A percentile compares a stretch with the other conserved stretches of the same genome.
phyloP scores from a whole-genome alignment of 2,888 invertebrate genomes.

The Tanypteryx hageni region DNA sequence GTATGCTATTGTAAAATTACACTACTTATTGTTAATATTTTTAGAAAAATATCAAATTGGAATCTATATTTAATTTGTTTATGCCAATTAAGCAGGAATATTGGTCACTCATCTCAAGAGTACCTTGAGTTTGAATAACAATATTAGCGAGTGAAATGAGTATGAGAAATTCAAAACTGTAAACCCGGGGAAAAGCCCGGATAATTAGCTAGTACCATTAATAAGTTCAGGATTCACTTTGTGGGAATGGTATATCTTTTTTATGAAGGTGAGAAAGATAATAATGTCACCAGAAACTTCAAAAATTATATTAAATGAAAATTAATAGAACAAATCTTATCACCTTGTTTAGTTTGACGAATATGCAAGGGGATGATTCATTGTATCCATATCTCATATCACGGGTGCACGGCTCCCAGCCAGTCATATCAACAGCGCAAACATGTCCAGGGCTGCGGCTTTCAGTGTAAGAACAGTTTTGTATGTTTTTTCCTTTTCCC shows the following conservation, averaged over 20 bases:
- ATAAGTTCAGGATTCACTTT: too few relatives aligned
- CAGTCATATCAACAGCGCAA: conserved; percentile 75
- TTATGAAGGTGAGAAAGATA: neutral
- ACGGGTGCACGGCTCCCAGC: conserved; percentile 76
- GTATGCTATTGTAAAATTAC: too few relatives aligned
- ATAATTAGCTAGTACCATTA: too few relatives aligned
- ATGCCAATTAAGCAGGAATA: too few relatives aligned
- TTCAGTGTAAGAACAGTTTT: conserved; percentile 85
- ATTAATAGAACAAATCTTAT: neutral
- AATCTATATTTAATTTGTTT: too few relatives aligned
- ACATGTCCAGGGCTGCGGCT: conserved; percentile 86
- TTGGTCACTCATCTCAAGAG: too few relatives aligned
- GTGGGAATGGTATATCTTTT: neutral
- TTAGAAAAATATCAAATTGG: too few relatives aligned
- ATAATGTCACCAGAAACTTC: neutral
- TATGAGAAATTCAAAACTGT: too few relatives aligned
- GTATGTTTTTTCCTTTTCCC: conserved; percentile 86
- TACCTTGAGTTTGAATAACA: too few relatives aligned
- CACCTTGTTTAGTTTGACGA: conserved; percentile 90
- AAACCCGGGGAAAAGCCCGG: too few relatives aligned
- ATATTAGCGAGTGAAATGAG: too few relatives aligned
- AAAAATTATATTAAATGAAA: neutral
- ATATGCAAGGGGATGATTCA: conserved; percentile 87
- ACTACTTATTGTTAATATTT: too few relatives aligned
- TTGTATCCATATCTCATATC: conserved; percentile 81